These are phyloP conservation scores for Synanceia verrucosa DNA, from an alignment of 2,797 vertebrate genomes.

Conservation along the genomic window DNA sequence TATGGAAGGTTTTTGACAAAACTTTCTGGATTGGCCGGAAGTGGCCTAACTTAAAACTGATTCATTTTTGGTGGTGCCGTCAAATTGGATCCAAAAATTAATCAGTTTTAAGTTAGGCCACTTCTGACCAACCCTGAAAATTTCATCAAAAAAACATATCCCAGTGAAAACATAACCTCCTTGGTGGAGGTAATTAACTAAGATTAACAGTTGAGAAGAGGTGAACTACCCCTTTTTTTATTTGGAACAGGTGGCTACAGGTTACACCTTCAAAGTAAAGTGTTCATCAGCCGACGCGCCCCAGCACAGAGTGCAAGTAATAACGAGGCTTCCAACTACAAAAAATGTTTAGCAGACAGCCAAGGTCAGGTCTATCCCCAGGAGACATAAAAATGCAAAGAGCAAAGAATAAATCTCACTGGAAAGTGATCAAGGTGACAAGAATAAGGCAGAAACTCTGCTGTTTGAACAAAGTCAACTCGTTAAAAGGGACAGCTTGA, in stretches of 20 bases:
- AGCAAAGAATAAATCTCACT: slow-evolving; percentile 30
- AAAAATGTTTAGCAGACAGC: neutral
- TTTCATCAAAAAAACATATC: too few species aligned
- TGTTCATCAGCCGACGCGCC: neutral
- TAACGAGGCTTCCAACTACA: neutral
- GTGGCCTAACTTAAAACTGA: too few species aligned
- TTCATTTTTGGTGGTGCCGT: too few species aligned
- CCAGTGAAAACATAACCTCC: too few species aligned
- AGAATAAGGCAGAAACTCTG: slow-evolving; percentile 1
- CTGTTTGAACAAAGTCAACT: slow-evolving; percentile 22
- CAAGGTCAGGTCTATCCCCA: slow-evolving; percentile 10
- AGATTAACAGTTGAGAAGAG: too few species aligned
- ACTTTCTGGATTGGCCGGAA: too few species aligned
- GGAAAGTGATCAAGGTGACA: slow-evolving; percentile 16
- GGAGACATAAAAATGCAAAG: slow-evolving; percentile 30
- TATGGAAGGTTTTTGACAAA: too few species aligned
- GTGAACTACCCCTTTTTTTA: neutral
- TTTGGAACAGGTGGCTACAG: neutral
- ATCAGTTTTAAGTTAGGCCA: too few species aligned
- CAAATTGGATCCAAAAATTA: too few species aligned
- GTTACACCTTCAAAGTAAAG: neutral
- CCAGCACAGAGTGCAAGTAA: neutral
- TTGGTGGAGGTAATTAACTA: too few species aligned
- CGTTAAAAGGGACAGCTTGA: slow-evolving; percentile 29
- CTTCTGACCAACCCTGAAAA: too few species aligned